Base-by-base conservation (phyloP, 2,797 vertebrate genomes). In the Strix occidentalis region DNA sequence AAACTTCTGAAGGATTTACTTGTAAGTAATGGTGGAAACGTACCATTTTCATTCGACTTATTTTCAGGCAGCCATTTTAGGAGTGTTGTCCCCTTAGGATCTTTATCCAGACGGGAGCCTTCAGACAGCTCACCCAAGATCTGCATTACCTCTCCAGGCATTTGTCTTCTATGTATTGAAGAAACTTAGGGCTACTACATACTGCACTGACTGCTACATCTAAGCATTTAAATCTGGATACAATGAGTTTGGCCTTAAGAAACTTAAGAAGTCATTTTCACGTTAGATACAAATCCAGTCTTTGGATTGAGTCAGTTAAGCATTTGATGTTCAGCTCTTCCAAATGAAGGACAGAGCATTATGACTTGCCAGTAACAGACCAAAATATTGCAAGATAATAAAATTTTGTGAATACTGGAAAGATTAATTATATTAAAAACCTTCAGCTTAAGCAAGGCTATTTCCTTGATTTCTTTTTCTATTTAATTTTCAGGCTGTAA, bases 221-320 rank as follows among this genome's bases (percentile, higher is more conserved):
- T 93, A 50, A 87, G 45, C n/a, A 64, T 28, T 4, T 5, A 91
- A 89, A 53, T 69, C 85, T 78, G 65, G 28, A 68, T 64, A 56
- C 20, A 39, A 68, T 71, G 45, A 68, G 43, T 84, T 63, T 46
- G 50, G 41, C 71, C 76, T 88, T 20, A 64, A 65, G 85, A 93
- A 87, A 89, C 56, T 79, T 79, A 57, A 84, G 57, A 81, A 94
- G 25, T 37, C 13, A 92, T 91, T 97, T 94, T 72, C 81, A 81
- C 61, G n/a, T 94, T 64, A 91, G 57, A 48, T 83, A 77, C 64
- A 89, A 91, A 94, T 64, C 53, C 64, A 78, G 19, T 41, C 45
- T 77, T 87, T 60, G 17, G 61, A 74, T 5, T 83, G 79, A 91
- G 50, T 64, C 80, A 90, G 17, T 86, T 78, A 86, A 76, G 39